Base-by-base conservation (phyloP, 2,888 invertebrate species). In the Clivina fossor region DNA sequence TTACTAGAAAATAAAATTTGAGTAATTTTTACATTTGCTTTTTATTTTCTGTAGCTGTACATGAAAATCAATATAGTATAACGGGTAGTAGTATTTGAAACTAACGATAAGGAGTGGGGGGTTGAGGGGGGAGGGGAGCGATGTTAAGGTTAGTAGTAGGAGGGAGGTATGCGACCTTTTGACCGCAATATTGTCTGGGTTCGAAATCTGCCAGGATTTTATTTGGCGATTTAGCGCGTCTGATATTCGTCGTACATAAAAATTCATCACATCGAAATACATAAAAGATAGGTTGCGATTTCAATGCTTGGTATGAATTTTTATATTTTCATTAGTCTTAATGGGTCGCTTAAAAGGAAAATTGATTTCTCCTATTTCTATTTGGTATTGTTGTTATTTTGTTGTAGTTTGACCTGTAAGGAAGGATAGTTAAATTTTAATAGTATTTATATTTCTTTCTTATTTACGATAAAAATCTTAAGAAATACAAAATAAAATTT, bases 141-240 rank as follows among this genome's bases (percentile, higher is more conserved):
- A 43, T 13, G 37, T 37, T n/a, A n/a, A n/a, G n/a, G 35, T 48
- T 9, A 19, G 35, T 9, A 37, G 16, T 9, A 16, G 37, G 37
- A 8, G 16, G 37, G 16, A 40, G 19, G 24, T 24, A 24, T 19
- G 49, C 59, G 60, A 62, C 61, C 63, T 64, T 63, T 64, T 65
- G 63, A 65, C 65, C 63, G 63, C 62, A 60, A 62, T 64, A 64
- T 65, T 65, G 64, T 64, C 62, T 61, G 62, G 61, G 61, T 59
- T 61, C 20, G 47, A 47, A n/a, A 47, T 47, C 26, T 26, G 26
- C n/a, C n/a, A 26, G 38, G 38, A 8, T 49, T 49, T 49, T 49
- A 49, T 49, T 49, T 28, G 32, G 30, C 40, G 33, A 50, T 50
- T 38, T 50, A 46, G n/a, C 19, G n/a, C 33, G 30, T 15, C 32